Percentiles rank a stretch among this genome's conserved stretches.
phyloP scores from a whole-genome alignment of 2,888 invertebrate species.

The Psylliodes chrysocephalus region DNA sequence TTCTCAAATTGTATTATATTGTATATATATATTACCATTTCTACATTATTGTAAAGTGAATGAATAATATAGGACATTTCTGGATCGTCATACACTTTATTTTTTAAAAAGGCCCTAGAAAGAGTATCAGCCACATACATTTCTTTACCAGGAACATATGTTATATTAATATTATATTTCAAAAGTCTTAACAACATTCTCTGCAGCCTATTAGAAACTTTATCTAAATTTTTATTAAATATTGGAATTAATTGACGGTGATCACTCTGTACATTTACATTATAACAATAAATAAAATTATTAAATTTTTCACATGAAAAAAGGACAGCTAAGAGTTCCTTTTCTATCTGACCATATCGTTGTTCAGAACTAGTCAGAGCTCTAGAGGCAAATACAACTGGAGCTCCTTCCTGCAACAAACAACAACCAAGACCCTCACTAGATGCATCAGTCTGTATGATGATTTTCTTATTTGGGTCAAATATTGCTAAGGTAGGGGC shows the following conservation, averaged over 20 bases:
- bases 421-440: slow-evolving; percentile 38
- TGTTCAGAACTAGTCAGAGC: slow-evolving; percentile 36
- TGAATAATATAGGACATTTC: too few species aligned
- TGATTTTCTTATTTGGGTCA: background rate
- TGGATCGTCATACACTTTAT: too few species aligned
- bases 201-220: too few species aligned
- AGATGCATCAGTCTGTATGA: slow-evolving; percentile 17
- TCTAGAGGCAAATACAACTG: slow-evolving; percentile 41
- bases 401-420: slow-evolving; percentile 39
- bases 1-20: slow-evolving; percentile 21
- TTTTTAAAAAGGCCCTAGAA: too few species aligned
- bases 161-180: too few species aligned
- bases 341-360: slow-evolving; percentile 56
- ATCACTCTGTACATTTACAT: background rate
- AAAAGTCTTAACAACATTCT: too few species aligned
- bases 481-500: background rate
- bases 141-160: too few species aligned
- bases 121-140: too few species aligned
- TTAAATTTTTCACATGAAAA: slow-evolving; percentile 54
- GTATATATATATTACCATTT: too few species aligned
- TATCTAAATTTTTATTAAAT: too few species aligned
- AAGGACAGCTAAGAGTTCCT: slow-evolving; percentile 53
- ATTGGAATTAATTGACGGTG: too few species aligned
- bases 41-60: too few species aligned
- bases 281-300: slow-evolving; percentile 53